Conservation (phyloP, 1,140 invertebrate genomes). For the Drosophila kohkoa region DNA sequence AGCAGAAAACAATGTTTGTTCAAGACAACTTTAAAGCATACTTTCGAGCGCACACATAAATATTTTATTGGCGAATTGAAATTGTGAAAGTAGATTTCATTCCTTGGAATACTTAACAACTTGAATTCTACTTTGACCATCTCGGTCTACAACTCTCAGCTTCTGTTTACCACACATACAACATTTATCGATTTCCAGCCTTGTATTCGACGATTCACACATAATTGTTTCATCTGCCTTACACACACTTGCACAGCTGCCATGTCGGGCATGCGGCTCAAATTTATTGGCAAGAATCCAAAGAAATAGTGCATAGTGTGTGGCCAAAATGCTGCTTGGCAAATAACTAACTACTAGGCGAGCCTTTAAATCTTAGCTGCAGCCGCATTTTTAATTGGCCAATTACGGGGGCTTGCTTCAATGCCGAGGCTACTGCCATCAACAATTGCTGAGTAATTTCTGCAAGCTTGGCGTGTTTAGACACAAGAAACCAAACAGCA, state of each 20-base stretch:
- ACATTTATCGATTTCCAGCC: constrained; percentile 11
- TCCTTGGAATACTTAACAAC: neutral
- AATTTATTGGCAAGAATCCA: constrained; percentile 44
- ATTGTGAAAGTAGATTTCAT: no score
- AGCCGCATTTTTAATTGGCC: constrained; percentile 77
- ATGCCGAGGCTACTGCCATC: constrained; percentile 29
- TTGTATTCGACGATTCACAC: neutral
- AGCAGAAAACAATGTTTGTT: no score
- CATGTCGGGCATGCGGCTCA: constrained; percentile 11
- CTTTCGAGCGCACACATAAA: no score
- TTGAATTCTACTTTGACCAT: neutral
- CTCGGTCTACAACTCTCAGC: neutral
- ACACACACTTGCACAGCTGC: neutral
- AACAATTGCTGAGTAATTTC: constrained; percentile 70
- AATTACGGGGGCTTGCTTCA: constrained; percentile 50
- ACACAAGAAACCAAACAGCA: constrained; percentile 64
- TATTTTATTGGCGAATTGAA: no score
- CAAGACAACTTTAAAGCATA: no score
- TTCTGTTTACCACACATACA: neutral
- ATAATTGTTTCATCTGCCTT: constrained; percentile 14
- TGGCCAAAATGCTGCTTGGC: constrained; percentile 23
- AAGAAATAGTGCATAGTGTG: constrained; percentile 30
- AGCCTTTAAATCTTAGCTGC: constrained; percentile 45
- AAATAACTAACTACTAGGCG: constrained; percentile 12
- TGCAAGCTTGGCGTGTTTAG: constrained; percentile 72